A percentile compares a stretch with the other conserved stretches of the same genome.
Evolutionary conservation across 2,888 invertebrate species (phyloP).

Genomic region (Molanna angustata): DNA sequence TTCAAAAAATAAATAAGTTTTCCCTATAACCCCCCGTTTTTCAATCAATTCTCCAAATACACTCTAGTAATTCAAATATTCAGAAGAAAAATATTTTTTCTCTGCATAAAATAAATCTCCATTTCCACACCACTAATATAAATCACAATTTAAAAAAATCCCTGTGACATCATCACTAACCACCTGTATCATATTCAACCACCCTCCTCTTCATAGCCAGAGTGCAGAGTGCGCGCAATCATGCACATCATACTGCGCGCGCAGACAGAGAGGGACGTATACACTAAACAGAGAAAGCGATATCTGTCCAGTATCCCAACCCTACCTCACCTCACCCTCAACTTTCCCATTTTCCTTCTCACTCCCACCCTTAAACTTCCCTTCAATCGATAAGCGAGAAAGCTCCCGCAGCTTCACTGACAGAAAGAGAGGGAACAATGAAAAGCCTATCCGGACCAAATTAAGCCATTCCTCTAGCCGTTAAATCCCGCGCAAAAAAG

Average conservation of each 20-base stretch:
- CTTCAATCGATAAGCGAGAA: constrained; percentile 32
- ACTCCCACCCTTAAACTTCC: constrained; percentile 14
- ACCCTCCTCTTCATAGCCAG: too few species aligned
- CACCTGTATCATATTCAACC: constrained; percentile 28
- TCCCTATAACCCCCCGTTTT: too few species aligned
- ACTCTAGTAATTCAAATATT: too few species aligned
- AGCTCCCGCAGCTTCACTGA: constrained; percentile 14
- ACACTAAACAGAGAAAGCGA: constrained; percentile 8
- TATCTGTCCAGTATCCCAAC: constrained; percentile 18
- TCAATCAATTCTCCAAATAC: too few species aligned
- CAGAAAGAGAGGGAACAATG: constrained; percentile 14
- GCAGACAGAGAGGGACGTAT: constrained; percentile 12
- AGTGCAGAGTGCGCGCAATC: constrained; percentile 14
- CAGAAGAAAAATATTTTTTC: too few species aligned
- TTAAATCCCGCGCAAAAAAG: neutral
- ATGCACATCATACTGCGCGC: constrained; percentile 16
- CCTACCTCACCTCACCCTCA: constrained; percentile 8
- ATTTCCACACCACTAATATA: constrained; percentile 9
- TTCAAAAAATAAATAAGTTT: too few species aligned
- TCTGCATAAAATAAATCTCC: constrained; percentile 4
- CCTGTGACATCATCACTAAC: constrained; percentile 24
- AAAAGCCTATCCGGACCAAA: neutral
- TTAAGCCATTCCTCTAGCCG: neutral
- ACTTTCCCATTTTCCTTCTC: constrained; percentile 6
- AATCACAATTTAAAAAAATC: constrained; percentile 14